Percentiles rank a stretch among this genome's conserved stretches.
Conservation (phyloP, 1,140 invertebrate genomes). For the Mercenaria mercenaria region DNA sequence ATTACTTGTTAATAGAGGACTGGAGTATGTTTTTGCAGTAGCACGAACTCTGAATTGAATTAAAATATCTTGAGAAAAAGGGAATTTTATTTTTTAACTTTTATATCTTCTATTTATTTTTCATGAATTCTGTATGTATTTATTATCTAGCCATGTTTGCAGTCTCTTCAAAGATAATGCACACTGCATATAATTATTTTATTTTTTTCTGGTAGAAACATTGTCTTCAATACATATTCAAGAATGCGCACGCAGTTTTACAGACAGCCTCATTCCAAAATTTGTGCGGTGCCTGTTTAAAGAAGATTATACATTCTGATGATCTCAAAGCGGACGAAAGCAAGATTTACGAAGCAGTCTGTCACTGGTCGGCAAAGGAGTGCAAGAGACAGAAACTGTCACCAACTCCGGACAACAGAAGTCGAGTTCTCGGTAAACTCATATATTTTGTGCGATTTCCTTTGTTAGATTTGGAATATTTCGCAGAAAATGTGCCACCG, state of each 20-base stretch:
- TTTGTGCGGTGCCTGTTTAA: conserved; percentile 14
- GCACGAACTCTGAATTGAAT: too few species aligned
- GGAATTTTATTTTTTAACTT: too few species aligned
- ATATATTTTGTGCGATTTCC: conserved; percentile 46
- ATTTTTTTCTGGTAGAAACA: conserved; percentile 17
- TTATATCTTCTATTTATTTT: too few species aligned
- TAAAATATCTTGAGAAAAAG: too few species aligned
- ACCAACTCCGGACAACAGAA: conserved; percentile 8
- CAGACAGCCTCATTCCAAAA: not conserved
- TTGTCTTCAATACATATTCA: conserved; percentile 43
- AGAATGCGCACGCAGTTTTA: conserved; percentile 23
- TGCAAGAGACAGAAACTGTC: conserved; percentile 43
- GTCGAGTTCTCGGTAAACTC: conserved; percentile 40
- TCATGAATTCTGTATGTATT: too few species aligned
- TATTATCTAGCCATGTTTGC: too few species aligned
- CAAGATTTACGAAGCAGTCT: conserved; percentile 44
- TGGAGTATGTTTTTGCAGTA: too few species aligned
- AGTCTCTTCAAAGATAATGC: too few species aligned
- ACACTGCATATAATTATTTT: too few species aligned
- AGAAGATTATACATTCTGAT: conserved; percentile 17
- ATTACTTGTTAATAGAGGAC: too few species aligned
- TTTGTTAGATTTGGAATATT: conserved; percentile 46
- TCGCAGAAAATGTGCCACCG: conserved; percentile 1
- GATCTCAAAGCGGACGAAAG: conserved; percentile 49
- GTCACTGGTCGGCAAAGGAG: conserved; percentile 24